Evolutionary conservation across 2,797 vertebrate species (phyloP).

Genomic region (Catamblyrhynchus diadema): DNA sequence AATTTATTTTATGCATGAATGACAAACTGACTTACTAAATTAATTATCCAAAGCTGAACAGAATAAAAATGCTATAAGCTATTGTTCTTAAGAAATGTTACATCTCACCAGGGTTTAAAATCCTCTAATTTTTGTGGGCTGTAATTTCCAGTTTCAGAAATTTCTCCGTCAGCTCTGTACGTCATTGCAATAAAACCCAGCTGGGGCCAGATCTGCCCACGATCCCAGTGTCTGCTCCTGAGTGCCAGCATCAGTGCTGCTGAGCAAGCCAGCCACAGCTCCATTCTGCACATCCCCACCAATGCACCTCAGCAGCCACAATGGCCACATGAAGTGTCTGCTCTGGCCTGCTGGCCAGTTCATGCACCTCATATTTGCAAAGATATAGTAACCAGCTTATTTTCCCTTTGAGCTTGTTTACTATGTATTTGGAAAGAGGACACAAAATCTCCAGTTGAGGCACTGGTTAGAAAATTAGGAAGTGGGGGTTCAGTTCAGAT

Average conservation of each 20-base stretch:
- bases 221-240: background rate
- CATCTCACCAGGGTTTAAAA: conserved; percentile 33
- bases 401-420: background rate
- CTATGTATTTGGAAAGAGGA: background rate
- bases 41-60: background rate
- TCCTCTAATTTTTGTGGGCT: conserved; percentile 43
- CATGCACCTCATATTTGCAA: background rate
- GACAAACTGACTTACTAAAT: background rate
- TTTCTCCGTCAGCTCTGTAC: conserved; percentile 1
- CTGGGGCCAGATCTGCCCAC: background rate
- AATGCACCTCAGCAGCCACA: background rate
- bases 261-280: background rate
- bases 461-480: background rate
- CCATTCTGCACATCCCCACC: background rate
- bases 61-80: conserved; percentile 7
- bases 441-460: background rate
- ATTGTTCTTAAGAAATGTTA: conserved; percentile 48
- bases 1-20: background rate
- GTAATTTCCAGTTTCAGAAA: conserved; percentile 28
- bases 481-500: background rate
- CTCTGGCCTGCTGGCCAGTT: background rate
- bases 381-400: background rate
- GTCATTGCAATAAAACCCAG: conserved; percentile 27
- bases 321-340: background rate
- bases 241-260: background rate